phyloP scores from a whole-genome alignment of 2,113 vertebrate species.

The Gnathonemus longibarbis region DNA sequence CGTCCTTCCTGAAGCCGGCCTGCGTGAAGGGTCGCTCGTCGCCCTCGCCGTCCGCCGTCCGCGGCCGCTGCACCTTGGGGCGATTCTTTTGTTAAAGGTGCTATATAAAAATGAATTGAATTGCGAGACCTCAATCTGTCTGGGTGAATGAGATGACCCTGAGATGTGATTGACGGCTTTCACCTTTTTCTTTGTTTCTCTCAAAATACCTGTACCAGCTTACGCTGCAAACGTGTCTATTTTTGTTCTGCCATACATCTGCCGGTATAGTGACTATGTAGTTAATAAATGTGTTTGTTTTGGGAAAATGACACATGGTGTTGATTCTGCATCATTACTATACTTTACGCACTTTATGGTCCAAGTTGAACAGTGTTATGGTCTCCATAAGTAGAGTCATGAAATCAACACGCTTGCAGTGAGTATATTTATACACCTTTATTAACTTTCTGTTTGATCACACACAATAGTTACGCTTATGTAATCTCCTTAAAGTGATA shows the following conservation, averaged over 20 bases:
- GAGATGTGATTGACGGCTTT: background rate
- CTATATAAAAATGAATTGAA: no score
- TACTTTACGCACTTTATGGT: background rate
- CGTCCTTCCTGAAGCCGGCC: no score
- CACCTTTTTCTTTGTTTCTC: background rate
- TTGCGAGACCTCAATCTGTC: no score
- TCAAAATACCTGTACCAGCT: background rate
- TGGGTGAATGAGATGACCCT: background rate
- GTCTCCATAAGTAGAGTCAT: background rate
- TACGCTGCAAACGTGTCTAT: background rate
- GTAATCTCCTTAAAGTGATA: background rate
- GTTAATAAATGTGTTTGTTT: background rate
- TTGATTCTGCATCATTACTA: background rate
- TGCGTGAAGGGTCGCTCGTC: no score
- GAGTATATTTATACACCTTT: background rate
- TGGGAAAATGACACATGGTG: background rate
- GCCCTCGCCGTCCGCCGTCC: no score
- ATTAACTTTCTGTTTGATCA: background rate
- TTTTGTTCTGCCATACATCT: background rate
- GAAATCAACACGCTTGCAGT: background rate
- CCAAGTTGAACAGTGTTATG: background rate
- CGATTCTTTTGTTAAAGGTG: no score
- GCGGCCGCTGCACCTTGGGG: no score
- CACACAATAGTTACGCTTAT: background rate
- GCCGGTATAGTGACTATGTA: background rate